Evolutionary conservation across 2,113 vertebrate species (phyloP).

Genomic region (Regulus satrapa): DNA sequence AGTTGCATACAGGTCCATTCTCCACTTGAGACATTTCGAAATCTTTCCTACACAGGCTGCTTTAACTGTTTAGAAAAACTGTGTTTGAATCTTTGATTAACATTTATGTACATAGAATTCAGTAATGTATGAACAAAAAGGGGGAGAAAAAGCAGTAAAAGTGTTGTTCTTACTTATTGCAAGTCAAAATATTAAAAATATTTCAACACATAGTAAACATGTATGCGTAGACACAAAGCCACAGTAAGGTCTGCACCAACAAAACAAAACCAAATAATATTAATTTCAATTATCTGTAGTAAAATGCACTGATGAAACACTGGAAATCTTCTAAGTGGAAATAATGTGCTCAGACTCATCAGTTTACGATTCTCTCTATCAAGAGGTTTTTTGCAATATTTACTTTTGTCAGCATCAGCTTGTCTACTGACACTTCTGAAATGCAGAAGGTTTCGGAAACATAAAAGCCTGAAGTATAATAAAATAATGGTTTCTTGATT

Average conservation of each 20-base stretch:
- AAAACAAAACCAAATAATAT: not conserved
- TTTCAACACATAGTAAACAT: accelerated
- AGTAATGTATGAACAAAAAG: not conserved
- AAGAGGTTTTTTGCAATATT: not conserved
- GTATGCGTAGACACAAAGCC: not conserved
- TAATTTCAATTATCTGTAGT: not conserved
- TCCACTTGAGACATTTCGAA: not conserved
- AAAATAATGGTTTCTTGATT: slow-evolving; percentile 25
- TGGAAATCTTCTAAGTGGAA: not conserved
- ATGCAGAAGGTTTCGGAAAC: not conserved
- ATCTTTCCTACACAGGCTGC: not conserved
- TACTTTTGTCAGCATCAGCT: not conserved
- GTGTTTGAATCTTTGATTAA: not conserved
- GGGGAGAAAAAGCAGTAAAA: not conserved
- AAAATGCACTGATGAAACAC: not conserved
- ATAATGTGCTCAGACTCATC: not conserved
- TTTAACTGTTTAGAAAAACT: not conserved
- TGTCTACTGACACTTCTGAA: not conserved
- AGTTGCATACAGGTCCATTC: not conserved
- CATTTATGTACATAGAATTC: not conserved
- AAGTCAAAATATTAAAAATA: not conserved
- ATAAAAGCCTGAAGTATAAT: not conserved
- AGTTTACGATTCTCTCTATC: not conserved
- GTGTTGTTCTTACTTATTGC: not conserved
- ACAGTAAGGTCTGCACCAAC: not conserved